phyloP scores from a whole-genome alignment of 2,888 invertebrate species.

The Dynastes tityus region DNA sequence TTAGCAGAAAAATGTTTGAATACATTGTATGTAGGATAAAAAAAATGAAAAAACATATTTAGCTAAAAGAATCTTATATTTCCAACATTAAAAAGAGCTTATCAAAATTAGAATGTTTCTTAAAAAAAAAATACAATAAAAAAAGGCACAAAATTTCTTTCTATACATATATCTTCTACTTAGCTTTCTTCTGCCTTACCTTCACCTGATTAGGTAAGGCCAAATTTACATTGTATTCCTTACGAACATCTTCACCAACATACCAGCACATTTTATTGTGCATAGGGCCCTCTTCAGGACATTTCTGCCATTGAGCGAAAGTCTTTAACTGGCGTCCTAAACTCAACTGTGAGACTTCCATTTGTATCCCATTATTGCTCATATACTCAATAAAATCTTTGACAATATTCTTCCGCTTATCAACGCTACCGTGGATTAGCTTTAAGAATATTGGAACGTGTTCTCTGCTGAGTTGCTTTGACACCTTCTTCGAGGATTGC shows the following conservation, averaged over 20 bases:
- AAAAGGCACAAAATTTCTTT: neutral
- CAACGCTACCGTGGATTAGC: constrained; percentile 79
- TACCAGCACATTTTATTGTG: constrained; percentile 79
- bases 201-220: constrained; percentile 70
- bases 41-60: too few species aligned
- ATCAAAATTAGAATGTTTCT: neutral
- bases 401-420: constrained; percentile 73
- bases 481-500: constrained; percentile 55
- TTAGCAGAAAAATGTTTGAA: too few species aligned
- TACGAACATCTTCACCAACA: constrained; percentile 73
- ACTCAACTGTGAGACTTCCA: constrained; percentile 69
- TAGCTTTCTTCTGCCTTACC: neutral
- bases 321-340: constrained; percentile 74
- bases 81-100: too few species aligned
- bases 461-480: constrained; percentile 69
- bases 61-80: too few species aligned
- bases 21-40: too few species aligned
- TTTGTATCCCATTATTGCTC: constrained; percentile 67
- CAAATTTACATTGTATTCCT: constrained; percentile 72
- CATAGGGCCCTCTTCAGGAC: constrained; percentile 73
- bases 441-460: constrained; percentile 78
- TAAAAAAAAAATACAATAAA: neutral
- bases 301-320: constrained; percentile 76
- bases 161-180: neutral
- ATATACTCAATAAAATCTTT: constrained; percentile 78